Percentiles rank a stretch among this genome's conserved stretches.
phyloP scores from a whole-genome alignment of 2,888 invertebrate genomes.

The Pterostichus niger region DNA sequence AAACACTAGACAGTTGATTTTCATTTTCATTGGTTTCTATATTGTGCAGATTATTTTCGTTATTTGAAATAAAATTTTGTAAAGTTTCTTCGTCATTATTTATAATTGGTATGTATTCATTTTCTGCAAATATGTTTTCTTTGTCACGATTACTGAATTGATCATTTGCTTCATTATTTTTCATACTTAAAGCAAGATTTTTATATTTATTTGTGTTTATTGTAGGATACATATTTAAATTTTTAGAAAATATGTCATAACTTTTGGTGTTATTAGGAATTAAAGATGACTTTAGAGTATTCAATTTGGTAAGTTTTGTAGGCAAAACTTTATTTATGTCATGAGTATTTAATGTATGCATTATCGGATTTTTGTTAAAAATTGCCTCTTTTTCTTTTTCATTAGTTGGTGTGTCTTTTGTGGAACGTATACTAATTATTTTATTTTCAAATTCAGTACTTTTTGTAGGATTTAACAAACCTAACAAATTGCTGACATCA shows the following conservation, averaged over 20 bases:
- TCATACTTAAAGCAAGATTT: conserved; percentile 8
- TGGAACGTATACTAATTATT: conserved; percentile 31
- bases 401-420: background rate
- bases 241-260: conserved; percentile 53
- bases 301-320: background rate
- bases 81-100: conserved; percentile 6
- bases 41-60: background rate
- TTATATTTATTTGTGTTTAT: conserved; percentile 55
- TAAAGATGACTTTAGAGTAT: background rate
- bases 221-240: conserved; percentile 59
- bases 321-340: conserved; percentile 24
- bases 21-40: background rate
- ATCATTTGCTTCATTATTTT: conserved; percentile 27
- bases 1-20: conserved; percentile 2
- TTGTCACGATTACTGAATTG: background rate
- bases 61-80: conserved; percentile 17
- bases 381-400: background rate
- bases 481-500: background rate
- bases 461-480: background rate
- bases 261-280: background rate
- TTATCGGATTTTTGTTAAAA: background rate
- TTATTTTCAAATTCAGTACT: conserved; percentile 17
- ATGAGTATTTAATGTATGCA: background rate
- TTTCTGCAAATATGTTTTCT: background rate
- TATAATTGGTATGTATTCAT: background rate